Evolutionary conservation across 92 coral and sea anemone genomes (phyloP), one percentile per base, ranked within the genome.

Genomic region (Plumapathes pennacea): DNA sequence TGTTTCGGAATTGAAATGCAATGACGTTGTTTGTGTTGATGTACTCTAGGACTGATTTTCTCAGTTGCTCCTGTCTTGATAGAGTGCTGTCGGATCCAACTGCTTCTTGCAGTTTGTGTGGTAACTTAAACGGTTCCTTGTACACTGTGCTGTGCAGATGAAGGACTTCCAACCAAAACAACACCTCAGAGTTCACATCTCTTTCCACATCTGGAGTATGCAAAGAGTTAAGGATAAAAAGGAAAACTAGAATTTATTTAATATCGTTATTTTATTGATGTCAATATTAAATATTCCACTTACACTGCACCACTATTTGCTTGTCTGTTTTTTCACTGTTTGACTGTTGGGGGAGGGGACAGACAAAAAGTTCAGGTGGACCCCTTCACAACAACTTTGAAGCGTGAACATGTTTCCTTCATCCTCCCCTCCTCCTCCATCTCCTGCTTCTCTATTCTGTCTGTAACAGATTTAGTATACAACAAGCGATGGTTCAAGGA

Each of bases 161-260:
- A 25, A 94, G 53, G 20, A 80, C 88, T 12, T 94, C 99, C 3
- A 94, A 70, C 99, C 99, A 94, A 71, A 84, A 83, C 25, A 94
- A 51, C 21, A 50, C 61, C 48, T 94, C 99, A 4, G 72, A 71
- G 70, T 94, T 88, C 0, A 73, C 72, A 42, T 88, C 77, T 18
- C 60, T 61, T 50, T 83, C 92, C 41, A 74, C 48, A 21, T 52
- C 99, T 94, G 22, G 21, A 6, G 10, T 19, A 33, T 28, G 57
- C 40, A 57, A 61, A 53, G 52, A 46, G 3, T 20, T 25, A 5
- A 11, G 5, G 15, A 4, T 55, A 25, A 14, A 55, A 25, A 22
- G 6, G 8, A 6, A 51, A 51, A 51, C 17, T 7, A 46, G 8
- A 7, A 17, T 7, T 15, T 10, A 5, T 12, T 23, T 51, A 9